A percentile compares a stretch with the other conserved stretches of the same genome.
These are phyloP conservation scores for Xiphorhynchus erythropygius DNA, from an alignment of 2,797 vertebrate genomes.

Conservation along the genomic window DNA sequence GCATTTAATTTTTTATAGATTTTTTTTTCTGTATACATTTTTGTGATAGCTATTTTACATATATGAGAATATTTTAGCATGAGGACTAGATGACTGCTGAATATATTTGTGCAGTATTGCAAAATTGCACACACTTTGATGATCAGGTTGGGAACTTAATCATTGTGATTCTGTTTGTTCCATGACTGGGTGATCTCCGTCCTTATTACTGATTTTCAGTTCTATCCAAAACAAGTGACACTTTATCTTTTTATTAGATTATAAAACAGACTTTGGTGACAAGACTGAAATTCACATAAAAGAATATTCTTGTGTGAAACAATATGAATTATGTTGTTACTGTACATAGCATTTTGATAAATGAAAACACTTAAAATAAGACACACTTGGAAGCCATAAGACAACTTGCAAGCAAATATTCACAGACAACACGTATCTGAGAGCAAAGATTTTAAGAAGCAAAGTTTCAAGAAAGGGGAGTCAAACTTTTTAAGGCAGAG, in stretches of 20 bases:
- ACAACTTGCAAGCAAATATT: not conserved
- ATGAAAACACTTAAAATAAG: not conserved
- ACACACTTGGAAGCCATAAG: not conserved
- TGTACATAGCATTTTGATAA: not conserved
- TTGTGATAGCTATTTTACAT: not conserved
- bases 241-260: not conserved
- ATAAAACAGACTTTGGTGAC: not conserved
- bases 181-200: not conserved
- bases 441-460: not conserved
- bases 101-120: not conserved
- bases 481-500: not conserved
- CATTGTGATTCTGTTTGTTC: not conserved
- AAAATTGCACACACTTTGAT: not conserved
- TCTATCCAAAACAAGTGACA: not conserved
- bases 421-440: not conserved
- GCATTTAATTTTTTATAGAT: not conserved
- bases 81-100: not conserved
- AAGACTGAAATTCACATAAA: not conserved
- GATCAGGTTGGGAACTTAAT: not conserved
- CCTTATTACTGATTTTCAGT: not conserved
- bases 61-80: not conserved
- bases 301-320: not conserved
- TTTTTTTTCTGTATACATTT: not conserved
- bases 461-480: not conserved
- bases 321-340: not conserved